These are phyloP conservation scores for Plemyria rubiginata DNA, from an alignment of 2,888 invertebrate species.

Conservation along the genomic window DNA sequence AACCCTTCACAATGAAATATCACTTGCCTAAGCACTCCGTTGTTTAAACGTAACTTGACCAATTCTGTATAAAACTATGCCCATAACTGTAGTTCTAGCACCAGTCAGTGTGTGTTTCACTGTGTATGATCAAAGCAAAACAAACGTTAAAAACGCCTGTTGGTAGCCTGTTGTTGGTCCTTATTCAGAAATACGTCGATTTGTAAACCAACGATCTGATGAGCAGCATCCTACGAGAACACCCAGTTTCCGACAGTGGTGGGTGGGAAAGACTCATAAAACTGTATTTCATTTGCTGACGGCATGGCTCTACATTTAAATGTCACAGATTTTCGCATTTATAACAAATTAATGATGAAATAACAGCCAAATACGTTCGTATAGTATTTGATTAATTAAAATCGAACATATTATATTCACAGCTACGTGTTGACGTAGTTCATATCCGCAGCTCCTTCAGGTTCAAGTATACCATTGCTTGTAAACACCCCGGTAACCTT, in stretches of 20 bases:
- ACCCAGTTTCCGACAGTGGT: background rate
- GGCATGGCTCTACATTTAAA: background rate
- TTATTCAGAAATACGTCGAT: background rate
- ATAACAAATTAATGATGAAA: slow-evolving; percentile 4
- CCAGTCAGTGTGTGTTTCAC: no score
- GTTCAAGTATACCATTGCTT: slow-evolving; percentile 24
- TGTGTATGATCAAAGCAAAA: no score
- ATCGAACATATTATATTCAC: slow-evolving; percentile 7
- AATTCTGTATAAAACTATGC: no score
- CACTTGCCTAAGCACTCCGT: no score
- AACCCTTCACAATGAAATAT: no score
- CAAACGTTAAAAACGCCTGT: no score
- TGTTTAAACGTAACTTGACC: no score
- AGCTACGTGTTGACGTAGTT: slow-evolving; percentile 10
- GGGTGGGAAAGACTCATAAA: background rate
- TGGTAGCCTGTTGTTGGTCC: no score
- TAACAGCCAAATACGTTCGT: slow-evolving; percentile 5
- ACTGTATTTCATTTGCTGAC: slow-evolving; percentile 2
- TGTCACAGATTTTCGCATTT: slow-evolving; percentile 1
- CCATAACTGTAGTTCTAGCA: no score
- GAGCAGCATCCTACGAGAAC: background rate
- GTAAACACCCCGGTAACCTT: slow-evolving; percentile 44
- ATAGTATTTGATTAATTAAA: slow-evolving; percentile 11
- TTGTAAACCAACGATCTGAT: background rate
- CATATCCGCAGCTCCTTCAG: slow-evolving; percentile 24